Evolutionary conservation across 2,113 vertebrate genomes (phyloP).

Genomic region (Ictalurus punctatus): DNA sequence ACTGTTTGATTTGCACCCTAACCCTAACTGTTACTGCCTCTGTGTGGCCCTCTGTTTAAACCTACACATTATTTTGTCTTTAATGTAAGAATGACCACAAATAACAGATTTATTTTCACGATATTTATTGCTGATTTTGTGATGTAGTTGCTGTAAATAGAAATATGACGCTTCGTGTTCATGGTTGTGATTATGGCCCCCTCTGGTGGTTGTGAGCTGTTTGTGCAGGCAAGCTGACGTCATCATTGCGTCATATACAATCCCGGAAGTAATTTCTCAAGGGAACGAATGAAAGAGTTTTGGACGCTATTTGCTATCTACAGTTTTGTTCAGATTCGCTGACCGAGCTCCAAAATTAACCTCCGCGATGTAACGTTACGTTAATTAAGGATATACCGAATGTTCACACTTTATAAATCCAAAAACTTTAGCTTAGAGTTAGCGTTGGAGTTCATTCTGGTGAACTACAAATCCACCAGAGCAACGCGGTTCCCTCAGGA

Average conservation of each 20-base stretch:
- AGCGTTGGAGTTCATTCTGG: background rate
- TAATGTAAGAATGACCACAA: background rate
- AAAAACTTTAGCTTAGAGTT: background rate
- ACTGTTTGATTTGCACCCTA: background rate
- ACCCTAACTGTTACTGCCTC: too few relatives aligned
- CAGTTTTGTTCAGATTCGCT: background rate
- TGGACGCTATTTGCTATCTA: background rate
- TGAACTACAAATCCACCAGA: background rate
- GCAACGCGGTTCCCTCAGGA: background rate
- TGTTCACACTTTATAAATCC: background rate
- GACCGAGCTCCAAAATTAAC: too few relatives aligned
- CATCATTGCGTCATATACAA: background rate
- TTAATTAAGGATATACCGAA: too few relatives aligned
- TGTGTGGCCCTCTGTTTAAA: background rate
- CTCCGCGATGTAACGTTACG: too few relatives aligned
- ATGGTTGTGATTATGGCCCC: background rate
- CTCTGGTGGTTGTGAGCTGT: slow-evolving; percentile 15
- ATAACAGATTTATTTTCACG: background rate
- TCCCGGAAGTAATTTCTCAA: background rate
- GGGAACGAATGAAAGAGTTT: background rate
- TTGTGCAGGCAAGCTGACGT: background rate
- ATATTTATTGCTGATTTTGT: background rate
- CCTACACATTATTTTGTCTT: background rate
- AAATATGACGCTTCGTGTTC: background rate
- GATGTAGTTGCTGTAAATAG: background rate